Percentiles rank a stretch among this genome's conserved stretches.
Evolutionary conservation across 1,140 invertebrate species (phyloP).

Genomic region (Chlorops oryzae): DNA sequence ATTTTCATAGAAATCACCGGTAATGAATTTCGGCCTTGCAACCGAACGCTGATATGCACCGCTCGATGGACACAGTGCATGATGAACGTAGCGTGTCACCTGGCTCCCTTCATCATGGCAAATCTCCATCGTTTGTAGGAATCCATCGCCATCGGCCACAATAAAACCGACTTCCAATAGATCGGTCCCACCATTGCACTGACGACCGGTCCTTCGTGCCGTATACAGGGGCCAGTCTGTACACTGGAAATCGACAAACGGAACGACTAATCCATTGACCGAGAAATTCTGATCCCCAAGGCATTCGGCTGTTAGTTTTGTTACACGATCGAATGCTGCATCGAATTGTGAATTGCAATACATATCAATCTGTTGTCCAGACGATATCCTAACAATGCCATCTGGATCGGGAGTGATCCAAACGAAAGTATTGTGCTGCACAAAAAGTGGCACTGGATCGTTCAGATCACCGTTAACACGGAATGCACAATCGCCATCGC

Average conservation of each 20-base stretch:
- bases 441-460: slow-evolving; percentile 35
- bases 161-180: slow-evolving; percentile 42
- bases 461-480: slow-evolving; percentile 35
- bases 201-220: slow-evolving; percentile 34
- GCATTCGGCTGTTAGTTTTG: slow-evolving; percentile 32
- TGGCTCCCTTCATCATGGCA: slow-evolving; percentile 47
- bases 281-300: slow-evolving; percentile 35
- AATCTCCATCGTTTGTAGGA: slow-evolving; percentile 46
- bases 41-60: slow-evolving; percentile 36
- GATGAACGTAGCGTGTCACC: slow-evolving; percentile 47
- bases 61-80: slow-evolving; percentile 40
- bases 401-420: slow-evolving; percentile 32
- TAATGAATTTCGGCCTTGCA: slow-evolving; percentile 37
- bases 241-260: slow-evolving; percentile 40
- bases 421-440: slow-evolving; percentile 25
- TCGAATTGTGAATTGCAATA: slow-evolving; percentile 30
- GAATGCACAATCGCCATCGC: slow-evolving; percentile 41
- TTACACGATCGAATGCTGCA: slow-evolving; percentile 24
- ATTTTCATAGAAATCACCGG: slow-evolving; percentile 38
- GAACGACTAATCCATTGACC: slow-evolving; percentile 30
- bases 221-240: slow-evolving; percentile 28
- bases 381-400: slow-evolving; percentile 30
- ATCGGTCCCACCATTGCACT: slow-evolving; percentile 40
- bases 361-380: slow-evolving; percentile 38
- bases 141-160: slow-evolving; percentile 30